These are phyloP conservation scores for Neoniphon sammara DNA, from an alignment of 2,797 vertebrate genomes.

Conservation along the genomic window DNA sequence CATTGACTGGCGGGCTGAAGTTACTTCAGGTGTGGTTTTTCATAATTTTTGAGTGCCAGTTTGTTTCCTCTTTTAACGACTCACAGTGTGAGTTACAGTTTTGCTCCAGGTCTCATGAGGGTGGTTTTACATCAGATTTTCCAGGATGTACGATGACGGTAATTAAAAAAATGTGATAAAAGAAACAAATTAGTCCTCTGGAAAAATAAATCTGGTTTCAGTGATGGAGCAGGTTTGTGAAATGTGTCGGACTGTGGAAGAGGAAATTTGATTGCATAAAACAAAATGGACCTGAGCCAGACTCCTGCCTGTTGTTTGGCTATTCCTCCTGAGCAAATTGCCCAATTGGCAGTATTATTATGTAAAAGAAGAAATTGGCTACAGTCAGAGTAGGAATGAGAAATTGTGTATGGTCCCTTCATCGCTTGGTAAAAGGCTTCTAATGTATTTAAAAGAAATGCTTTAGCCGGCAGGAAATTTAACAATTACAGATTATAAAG, in stretches of 20 bases:
- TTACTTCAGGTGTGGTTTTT: constrained; percentile 32
- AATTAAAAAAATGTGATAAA: constrained; percentile 45
- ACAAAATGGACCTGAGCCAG: constrained; percentile 12
- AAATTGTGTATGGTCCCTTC: background rate
- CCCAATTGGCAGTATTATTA: constrained; percentile 2
- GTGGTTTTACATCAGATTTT: constrained; percentile 46
- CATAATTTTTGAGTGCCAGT: constrained; percentile 23
- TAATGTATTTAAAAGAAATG: background rate
- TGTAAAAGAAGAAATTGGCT: background rate
- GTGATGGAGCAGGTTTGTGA: constrained; percentile 10
- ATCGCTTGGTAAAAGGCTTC: too few species aligned
- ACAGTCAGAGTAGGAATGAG: background rate
- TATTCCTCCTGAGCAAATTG: constrained; percentile 11
- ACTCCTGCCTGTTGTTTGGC: constrained; percentile 3
- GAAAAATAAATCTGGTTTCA: constrained; percentile 32
- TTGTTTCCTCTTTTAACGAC: constrained; percentile 14
- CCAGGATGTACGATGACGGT: constrained; percentile 42
- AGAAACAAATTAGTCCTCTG: constrained; percentile 39
- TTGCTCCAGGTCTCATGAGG: constrained; percentile 30
- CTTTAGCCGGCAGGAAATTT: too few species aligned
- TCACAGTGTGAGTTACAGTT: constrained; percentile 34
- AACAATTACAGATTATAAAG: too few species aligned
- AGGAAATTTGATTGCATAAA: constrained; percentile 34
- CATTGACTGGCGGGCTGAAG: constrained; percentile 13
- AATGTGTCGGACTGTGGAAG: constrained; percentile 10